Evolutionary conservation across 2,797 vertebrate genomes (phyloP), one percentile per base, ranked within the genome.

Genomic region (Psittacula echo): DNA sequence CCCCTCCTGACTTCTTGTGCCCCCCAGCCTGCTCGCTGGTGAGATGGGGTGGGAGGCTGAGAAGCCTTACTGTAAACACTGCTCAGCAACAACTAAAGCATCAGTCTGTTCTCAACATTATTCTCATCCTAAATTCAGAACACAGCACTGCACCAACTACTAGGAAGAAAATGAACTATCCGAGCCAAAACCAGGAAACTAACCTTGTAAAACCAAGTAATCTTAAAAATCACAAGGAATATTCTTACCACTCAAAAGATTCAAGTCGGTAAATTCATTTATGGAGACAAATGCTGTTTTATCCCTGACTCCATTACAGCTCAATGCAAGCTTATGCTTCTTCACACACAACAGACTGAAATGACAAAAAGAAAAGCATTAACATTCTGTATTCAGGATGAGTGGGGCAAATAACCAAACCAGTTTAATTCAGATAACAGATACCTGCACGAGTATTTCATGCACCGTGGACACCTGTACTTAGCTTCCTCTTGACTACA

Each of bases 401-500:
- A 66, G 9, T 41, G 4, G 12, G 10, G 6, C 50, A 50, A 88
- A 34, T 47, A 45, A 8, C 1, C 41, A 7, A 15, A 87, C 9
- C 5, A 65, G 12, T 50, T 39, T 27, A 72, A 60, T 50, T 76
- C 39, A 78, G 3, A 24, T 44, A 37, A 70, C 1, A 93, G 16
- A 61, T 97, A 99, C 99, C 99, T 99, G 99, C 99, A 99, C 0
- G 99, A 99, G 16, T 98, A 98, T 32, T 97, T 98, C 92, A 98
- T 97, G 95, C 99, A 99, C 44, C 98, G 98, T 3, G 99, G 99
- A 95, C 99, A 99, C 65, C 97, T 98, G 96, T 99, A 99, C 84
- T 98, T 99, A 2, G 99, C 98, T 94, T 98, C 99, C 50, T 98
- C 97, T 37, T 96, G 90, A 32, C 98, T 98, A 96, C 99, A 99